Percentiles rank a stretch among this genome's conserved stretches.
phyloP scores from a whole-genome alignment of 1,140 invertebrate species.

The Goniozus legneri region DNA sequence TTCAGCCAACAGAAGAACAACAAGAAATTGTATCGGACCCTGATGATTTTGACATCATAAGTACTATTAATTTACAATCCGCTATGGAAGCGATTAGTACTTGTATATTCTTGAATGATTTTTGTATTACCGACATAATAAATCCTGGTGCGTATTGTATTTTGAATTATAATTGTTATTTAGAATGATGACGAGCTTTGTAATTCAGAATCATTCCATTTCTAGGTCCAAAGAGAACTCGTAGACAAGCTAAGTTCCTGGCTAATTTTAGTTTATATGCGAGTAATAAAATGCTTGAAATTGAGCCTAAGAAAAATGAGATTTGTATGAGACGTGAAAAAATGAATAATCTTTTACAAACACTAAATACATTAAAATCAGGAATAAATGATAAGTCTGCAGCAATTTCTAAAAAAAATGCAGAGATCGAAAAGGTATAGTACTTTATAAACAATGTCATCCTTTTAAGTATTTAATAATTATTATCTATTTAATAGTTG shows the following conservation, averaged over 20 bases:
- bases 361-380: no score
- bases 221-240: slow-evolving; percentile 28
- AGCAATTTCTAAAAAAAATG: slow-evolving; percentile 10
- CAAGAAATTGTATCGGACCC: slow-evolving; percentile 12
- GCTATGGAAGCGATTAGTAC: slow-evolving; percentile 25
- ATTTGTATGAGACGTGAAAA: slow-evolving; percentile 16
- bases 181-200: background rate
- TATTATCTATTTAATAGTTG: background rate
- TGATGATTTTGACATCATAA: slow-evolving; percentile 23
- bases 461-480: background rate
- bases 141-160: slow-evolving; percentile 31
- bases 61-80: slow-evolving; percentile 28
- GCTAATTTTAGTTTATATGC: slow-evolving; percentile 35
- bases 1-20: slow-evolving; percentile 29
- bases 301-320: slow-evolving; percentile 17
- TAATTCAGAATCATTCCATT: background rate
- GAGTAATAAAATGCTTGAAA: slow-evolving; percentile 21
- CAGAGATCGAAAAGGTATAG: slow-evolving; percentile 11
- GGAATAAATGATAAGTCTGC: slow-evolving; percentile 12
- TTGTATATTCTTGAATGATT: slow-evolving; percentile 33
- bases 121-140: slow-evolving; percentile 33
- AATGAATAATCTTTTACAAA: slow-evolving; percentile 20
- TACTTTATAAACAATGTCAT: background rate
- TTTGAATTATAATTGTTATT: slow-evolving; percentile 1
- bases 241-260: slow-evolving; percentile 27